Conservation (phyloP, 2,797 vertebrate genomes). For the Hirundo rustica region DNA sequence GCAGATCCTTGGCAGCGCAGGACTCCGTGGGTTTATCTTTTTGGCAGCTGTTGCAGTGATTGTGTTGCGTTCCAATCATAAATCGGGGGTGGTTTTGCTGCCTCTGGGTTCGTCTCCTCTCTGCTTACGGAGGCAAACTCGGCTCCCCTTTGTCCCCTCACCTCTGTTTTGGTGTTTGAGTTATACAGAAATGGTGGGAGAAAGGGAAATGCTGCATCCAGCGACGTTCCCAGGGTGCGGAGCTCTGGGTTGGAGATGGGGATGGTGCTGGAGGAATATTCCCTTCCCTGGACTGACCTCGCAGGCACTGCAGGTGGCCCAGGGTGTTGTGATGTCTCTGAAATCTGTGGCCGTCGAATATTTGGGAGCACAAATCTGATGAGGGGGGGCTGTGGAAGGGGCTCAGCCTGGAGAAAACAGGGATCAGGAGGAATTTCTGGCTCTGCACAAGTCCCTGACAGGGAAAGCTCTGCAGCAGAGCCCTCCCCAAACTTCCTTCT, state of each 20-base stretch:
- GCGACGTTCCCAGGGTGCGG: accelerated
- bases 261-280: neutral
- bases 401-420: neutral
- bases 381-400: neutral
- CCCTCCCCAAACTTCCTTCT: no score
- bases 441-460: neutral
- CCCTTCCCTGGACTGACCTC: neutral
- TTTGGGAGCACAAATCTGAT: neutral
- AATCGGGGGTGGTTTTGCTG: neutral
- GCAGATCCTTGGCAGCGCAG: neutral
- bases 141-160: neutral
- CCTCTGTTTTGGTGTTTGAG: neutral
- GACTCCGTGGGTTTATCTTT: neutral
- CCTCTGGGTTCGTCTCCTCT: neutral
- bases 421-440: neutral
- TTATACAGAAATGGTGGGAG: neutral
- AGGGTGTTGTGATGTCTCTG: neutral
- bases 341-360: accelerated
- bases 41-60: conserved; percentile 1
- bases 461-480: neutral
- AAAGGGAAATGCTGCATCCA: accelerated
- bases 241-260: neutral
- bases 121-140: neutral
- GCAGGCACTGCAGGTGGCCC: neutral
- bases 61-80: neutral